Base-by-base conservation (phyloP, 2,113 vertebrate genomes). In the Pomatostomus ruficeps region DNA sequence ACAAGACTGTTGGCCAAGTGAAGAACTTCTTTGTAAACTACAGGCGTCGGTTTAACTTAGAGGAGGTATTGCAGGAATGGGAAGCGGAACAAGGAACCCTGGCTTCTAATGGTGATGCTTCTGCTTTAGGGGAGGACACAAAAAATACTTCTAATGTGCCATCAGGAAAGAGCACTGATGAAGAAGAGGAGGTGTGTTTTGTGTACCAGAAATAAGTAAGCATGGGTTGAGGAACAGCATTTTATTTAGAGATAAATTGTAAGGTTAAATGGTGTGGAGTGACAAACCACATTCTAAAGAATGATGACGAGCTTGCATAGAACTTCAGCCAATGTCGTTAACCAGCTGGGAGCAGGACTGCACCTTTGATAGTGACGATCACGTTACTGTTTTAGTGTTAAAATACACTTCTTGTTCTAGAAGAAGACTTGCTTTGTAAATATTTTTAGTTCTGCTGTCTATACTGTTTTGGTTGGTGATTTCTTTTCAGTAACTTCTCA, bases 11-110 rank as follows among this genome's bases (percentile, higher is more conserved):
- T 97, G 99, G 99, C 78, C 99, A 99, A 98, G 99, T 99, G 97
- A 99, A 99, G 98, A 99, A 99, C 98, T 99, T 99, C 98, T 99
- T 99, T 95, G 99, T 99, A 97, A 99, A 99, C 98, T 99, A 99
- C 98, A 99, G 99, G 94, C 99, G 99, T 89, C 99, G 99, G 66
- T 99, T 99, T 98, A 99, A 99, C 98, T 98, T 99, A 98, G 99
- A 99, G 98, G 99, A 99, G 98, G 99, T 99, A 97, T 98, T 99
- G 97, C 99, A 99, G 98, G 99, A 99, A 98, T 99, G 99, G 99
- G 99, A 99, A 98, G 99, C 99, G 40, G 99, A 99, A 98, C 99
- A 99, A 97, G 99, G 99, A 97, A 99, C 98, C 74, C 98, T 97
- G 94, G 98, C 98, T 87, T 98, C 99, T 97, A 99, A 99, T 92